phyloP scores from a whole-genome alignment of 2,797 vertebrate genomes.

The Carapus acus region DNA sequence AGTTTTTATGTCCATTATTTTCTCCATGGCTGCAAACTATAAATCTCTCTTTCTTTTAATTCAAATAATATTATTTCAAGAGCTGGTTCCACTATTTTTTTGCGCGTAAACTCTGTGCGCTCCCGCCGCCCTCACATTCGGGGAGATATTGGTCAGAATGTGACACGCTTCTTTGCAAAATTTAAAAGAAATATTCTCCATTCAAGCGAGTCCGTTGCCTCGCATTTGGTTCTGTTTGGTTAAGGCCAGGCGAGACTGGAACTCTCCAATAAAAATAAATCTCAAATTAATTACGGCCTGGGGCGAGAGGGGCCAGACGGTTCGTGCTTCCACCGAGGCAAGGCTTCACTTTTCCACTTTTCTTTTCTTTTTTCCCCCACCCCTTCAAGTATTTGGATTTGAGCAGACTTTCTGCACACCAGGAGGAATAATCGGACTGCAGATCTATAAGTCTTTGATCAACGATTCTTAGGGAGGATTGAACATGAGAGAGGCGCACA shows the following conservation, averaged over 20 bases:
- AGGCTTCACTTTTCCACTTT: slow-evolving; percentile 72
- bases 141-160: slow-evolving; percentile 71
- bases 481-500: too few species aligned
- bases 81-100: background rate
- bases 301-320: slow-evolving; percentile 92
- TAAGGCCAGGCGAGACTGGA: slow-evolving; percentile 94
- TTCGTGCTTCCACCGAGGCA: slow-evolving; percentile 81
- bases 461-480: slow-evolving; percentile 36
- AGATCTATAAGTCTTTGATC: slow-evolving; percentile 56
- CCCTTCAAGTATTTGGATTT: slow-evolving; percentile 71
- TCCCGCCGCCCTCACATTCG: slow-evolving; percentile 24
- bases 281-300: slow-evolving; percentile 99
- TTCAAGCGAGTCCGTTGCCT: slow-evolving; percentile 87
- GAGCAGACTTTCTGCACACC: slow-evolving; percentile 55
- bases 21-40: slow-evolving; percentile 13
- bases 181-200: slow-evolving; percentile 84
- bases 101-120: slow-evolving; percentile 37
- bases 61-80: slow-evolving; percentile 14
- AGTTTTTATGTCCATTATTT: slow-evolving; percentile 7
- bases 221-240: slow-evolving; percentile 92
- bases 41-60: slow-evolving; percentile 17
- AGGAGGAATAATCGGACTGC: slow-evolving; percentile 63
- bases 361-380: slow-evolving; percentile 71
- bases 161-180: slow-evolving; percentile 81
- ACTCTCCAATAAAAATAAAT: slow-evolving; percentile 99